Evolutionary conservation across 1,140 invertebrate species (phyloP), one percentile per base, ranked within the genome.

Genomic region (Aleiodes sp.): DNA sequence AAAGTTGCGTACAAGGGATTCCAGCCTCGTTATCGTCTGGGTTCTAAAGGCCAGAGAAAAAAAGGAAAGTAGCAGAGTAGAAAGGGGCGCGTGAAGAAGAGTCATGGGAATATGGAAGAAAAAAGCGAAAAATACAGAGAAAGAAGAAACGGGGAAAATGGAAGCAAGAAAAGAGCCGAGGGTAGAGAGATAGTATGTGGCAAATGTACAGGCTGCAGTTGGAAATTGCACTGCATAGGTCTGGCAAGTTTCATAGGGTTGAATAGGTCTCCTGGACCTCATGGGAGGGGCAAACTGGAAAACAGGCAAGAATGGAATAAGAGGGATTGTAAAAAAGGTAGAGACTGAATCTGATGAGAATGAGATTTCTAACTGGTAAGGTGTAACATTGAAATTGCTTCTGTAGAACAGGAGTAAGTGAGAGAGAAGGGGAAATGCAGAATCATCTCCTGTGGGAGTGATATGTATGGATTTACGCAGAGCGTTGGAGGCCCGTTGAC

Each of bases 11-110:
- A 33, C 35, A 70, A 28, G 28, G 28, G 41, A 64, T 70, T 59
- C 37, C 14, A 8, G 62, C 33, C 68, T 69, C 67, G 67, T 69
- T 69, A 69, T 69, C 59, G 31, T 19, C 16, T 46, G 43, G 19
- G 19, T 0, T 28, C 29, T 28, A 52, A 64, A 35, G 37, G 28
- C 37, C 4, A 16, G 14, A 8, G 39, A 33, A 28, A 28, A 29
- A 31, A 35, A 19, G 21, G 35, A 37, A 31, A 29, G n/a, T n/a
- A n/a, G n/a, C n/a, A n/a, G n/a, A n/a, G n/a, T n/a, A n/a, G n/a
- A n/a, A n/a, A n/a, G n/a, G n/a, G n/a, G n/a, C n/a, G n/a, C n/a
- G n/a, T n/a, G n/a, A n/a, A 59, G 33, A 33, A 67, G 14, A 59
- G 61, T 39, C 12, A 21, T 37, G 39, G 41, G 62, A 21, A 12